These are phyloP conservation scores for Gerris buenoi DNA, from an alignment of 1,140 invertebrate species.

Conservation along the genomic window DNA sequence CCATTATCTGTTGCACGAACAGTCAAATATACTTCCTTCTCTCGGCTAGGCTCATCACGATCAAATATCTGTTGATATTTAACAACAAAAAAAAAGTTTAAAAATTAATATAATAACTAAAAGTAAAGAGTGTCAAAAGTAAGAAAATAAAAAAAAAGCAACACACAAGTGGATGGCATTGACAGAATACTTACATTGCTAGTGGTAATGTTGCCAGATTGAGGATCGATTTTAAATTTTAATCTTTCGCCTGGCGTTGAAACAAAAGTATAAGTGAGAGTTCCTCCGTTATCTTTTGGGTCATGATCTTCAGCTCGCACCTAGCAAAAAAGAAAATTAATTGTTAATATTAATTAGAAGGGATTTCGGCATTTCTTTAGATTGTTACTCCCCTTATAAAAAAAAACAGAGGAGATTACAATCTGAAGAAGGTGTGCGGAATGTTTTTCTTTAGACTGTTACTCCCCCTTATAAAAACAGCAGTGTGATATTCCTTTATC, in stretches of 20 bases:
- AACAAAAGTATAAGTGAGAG: conserved; percentile 62
- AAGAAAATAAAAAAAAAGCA: not conserved
- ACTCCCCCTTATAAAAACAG: not conserved
- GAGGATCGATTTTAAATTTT: conserved; percentile 60
- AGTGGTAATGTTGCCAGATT: conserved; percentile 57
- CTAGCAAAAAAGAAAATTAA: conserved; percentile 27
- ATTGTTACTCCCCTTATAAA: not conserved
- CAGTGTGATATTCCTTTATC: not conserved
- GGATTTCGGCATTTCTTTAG: too few relatives aligned
- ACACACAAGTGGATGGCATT: too few relatives aligned
- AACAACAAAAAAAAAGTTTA: not conserved
- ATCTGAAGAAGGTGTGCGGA: not conserved
- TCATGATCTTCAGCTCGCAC: conserved; percentile 43
- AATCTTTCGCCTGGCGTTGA: conserved; percentile 51
- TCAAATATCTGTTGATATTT: conserved; percentile 65
- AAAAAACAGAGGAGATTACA: not conserved
- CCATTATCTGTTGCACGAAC: conserved; percentile 76
- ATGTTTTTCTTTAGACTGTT: not conserved
- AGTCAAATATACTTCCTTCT: conserved; percentile 63
- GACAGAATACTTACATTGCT: conserved; percentile 41
- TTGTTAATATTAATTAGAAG: not conserved
- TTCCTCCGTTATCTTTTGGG: conserved; percentile 53
- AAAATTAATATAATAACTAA: not conserved
- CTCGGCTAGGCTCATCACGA: conserved; percentile 66
- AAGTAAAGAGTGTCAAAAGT: not conserved